Conservation (phyloP, 2,797 vertebrate species). For the Diplodus sargus region DNA sequence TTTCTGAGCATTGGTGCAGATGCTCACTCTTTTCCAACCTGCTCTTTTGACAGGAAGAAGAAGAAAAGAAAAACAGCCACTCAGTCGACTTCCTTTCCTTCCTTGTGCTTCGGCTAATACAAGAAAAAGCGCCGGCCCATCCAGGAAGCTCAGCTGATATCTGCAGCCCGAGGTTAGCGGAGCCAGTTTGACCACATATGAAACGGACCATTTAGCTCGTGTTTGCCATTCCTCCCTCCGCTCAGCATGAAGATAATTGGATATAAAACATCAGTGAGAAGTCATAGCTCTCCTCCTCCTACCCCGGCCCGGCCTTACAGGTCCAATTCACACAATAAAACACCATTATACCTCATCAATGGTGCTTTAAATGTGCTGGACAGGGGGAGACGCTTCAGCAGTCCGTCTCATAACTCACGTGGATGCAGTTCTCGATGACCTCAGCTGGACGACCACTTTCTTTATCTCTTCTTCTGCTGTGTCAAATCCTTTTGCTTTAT, state of each 20-base stretch:
- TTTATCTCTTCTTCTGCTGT: conserved; percentile 32
- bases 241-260: conserved; percentile 76
- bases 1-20: background rate
- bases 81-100: background rate
- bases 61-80: background rate
- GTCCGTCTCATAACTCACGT: conserved; percentile 44
- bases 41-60: background rate
- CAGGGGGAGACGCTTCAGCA: conserved; percentile 32
- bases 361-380: conserved; percentile 52
- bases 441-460: conserved; percentile 34
- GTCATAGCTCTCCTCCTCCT: conserved; percentile 54
- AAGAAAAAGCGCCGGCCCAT: conserved; percentile 29
- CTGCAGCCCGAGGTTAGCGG: conserved; percentile 54
- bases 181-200: conserved; percentile 70
- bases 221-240: conserved; percentile 63
- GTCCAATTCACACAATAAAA: conserved; percentile 67
- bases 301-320: conserved; percentile 34
- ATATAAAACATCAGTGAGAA: conserved; percentile 74
- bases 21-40: background rate
- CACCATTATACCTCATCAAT: conserved; percentile 66
- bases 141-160: conserved; percentile 35
- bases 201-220: conserved; percentile 68
- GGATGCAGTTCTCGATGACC: conserved; percentile 46
- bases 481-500: conserved; percentile 27
- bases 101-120: conserved; percentile 17